Percentiles rank a stretch among this genome's conserved stretches.
These are phyloP conservation scores for Crossaster papposus DNA, from an alignment of 53 echinoderm and acorn worm genomes.

Conservation along the genomic window DNA sequence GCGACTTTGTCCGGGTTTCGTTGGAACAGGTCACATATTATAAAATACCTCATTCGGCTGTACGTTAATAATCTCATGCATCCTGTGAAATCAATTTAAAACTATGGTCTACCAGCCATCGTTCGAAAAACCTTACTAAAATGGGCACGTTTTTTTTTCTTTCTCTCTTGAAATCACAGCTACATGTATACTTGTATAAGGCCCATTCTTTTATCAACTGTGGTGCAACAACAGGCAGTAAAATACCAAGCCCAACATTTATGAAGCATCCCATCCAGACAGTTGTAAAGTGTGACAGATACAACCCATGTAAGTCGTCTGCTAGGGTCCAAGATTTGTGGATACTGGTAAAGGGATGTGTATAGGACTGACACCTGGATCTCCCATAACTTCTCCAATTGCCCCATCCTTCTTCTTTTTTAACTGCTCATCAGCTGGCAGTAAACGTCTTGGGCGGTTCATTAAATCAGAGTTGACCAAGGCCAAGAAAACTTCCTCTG, in stretches of 20 bases:
- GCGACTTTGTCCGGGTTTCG: too few species aligned
- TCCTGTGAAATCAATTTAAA: too few species aligned
- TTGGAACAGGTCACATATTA: too few species aligned
- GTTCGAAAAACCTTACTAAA: too few species aligned
- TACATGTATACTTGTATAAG: neutral
- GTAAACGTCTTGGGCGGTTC: slow-evolving; percentile 48
- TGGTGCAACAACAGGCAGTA: neutral
- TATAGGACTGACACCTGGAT: neutral
- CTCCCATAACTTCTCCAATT: slow-evolving; percentile 16
- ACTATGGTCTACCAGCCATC: too few species aligned
- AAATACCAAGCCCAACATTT: neutral
- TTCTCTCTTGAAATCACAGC: neutral
- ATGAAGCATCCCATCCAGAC: neutral
- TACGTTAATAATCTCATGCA: too few species aligned
- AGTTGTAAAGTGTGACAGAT: neutral
- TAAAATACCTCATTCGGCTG: too few species aligned
- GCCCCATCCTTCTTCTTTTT: neutral
- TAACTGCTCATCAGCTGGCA: slow-evolving; percentile 38
- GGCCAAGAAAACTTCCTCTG: slow-evolving; percentile 25
- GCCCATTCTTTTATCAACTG: neutral
- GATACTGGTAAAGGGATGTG: neutral
- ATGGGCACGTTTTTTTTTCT: too few species aligned
- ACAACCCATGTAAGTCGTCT: neutral
- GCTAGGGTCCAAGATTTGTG: neutral
- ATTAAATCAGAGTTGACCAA: slow-evolving; percentile 55